Conservation (phyloP, 2,888 invertebrate genomes). For the Steinernema carpocapsae region DNA sequence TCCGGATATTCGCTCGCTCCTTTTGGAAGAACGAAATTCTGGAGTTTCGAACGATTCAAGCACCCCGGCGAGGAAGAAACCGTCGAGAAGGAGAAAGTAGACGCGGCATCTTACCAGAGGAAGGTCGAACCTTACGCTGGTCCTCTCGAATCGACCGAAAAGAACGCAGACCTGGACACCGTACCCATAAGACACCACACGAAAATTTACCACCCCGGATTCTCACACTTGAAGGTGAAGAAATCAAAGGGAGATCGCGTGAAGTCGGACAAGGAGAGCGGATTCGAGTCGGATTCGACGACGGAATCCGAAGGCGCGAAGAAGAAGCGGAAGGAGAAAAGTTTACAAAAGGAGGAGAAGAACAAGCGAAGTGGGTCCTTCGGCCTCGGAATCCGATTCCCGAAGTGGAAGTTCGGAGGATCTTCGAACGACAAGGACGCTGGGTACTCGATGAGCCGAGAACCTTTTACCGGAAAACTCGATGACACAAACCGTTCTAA, state of each 20-base stretch:
- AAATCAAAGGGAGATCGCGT: constrained; percentile 1
- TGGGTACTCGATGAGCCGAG: constrained; percentile 3
- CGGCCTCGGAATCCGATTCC: constrained; percentile 35
- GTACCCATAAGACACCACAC: constrained; percentile 38
- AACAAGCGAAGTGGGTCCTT: constrained; percentile 18
- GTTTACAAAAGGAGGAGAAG: constrained; percentile 11
- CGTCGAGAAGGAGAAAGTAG: constrained; percentile 40
- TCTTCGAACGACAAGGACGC: constrained; percentile 6
- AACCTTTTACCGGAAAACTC: constrained; percentile 38
- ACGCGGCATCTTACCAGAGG: constrained; percentile 31
- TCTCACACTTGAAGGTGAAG: constrained; percentile 41
- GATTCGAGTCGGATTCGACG: constrained; percentile 19
- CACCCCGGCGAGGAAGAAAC: constrained; percentile 49
- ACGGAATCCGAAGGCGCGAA: constrained; percentile 10
- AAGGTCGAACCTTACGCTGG: constrained; percentile 17
- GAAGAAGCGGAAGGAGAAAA: constrained; percentile 34
- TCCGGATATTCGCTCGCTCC: constrained; percentile 44
- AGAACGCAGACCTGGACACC: constrained; percentile 9
- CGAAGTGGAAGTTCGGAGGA: constrained; percentile 40
- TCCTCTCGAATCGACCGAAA: not conserved
- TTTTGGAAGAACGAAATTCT: not conserved
- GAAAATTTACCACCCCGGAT: constrained; percentile 46
- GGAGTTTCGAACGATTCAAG: constrained; percentile 38
- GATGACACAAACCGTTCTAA: constrained; percentile 34
- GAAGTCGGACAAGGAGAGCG: constrained; percentile 34